Base-by-base conservation (phyloP, 2,888 invertebrate species). In the Nesidiocoris tenuis region DNA sequence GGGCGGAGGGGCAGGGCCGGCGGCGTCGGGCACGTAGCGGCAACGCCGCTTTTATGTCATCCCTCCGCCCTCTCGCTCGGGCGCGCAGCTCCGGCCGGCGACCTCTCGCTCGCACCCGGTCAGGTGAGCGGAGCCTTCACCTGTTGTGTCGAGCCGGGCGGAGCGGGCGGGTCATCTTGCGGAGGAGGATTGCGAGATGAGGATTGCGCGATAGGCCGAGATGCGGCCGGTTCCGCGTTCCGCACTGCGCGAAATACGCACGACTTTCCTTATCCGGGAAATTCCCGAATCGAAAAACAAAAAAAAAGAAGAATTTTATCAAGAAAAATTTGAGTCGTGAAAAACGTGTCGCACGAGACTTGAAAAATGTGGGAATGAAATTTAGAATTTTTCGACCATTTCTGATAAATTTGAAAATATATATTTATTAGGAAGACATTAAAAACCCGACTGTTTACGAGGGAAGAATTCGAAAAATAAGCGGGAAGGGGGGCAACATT, bases 1-100 rank as follows among this genome's bases (percentile, higher is more conserved):
- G 39, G 39, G 21, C 55, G 39, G 12, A 21, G 5, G 67, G n/a
- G n/a, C n/a, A 7, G 12, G 18, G 22, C 67, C 54, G 65, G 25
- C 17, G 39, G n/a, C 18, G 39, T 24, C 25, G 25, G 67, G 54
- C 39, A 67, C 67, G 21, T 16, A 39, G 65, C 65, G 65, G 67
- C 67, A 67, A 67, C 67, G 55, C 19, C 67, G 67, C 55, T 25
- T 67, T 67, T 67, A 67, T 67, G 67, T 67, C 67, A 67, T 56
- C 21, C 55, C 65, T 19, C 56, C 56, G 54, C 56, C 39, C 64
- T 12, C 65, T 19, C 5, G n/a, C 39, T 0, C 39, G 18, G 2
- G n/a, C 59, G 1, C 19, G 18, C 59, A 1, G 17, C 2, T 18
- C 2, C 57, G 18, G 17, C 57, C 57, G 57, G 16, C 57, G 17